These are phyloP conservation scores for Drosophila barbarae DNA, from an alignment of 2,888 invertebrate genomes.

Conservation along the genomic window DNA sequence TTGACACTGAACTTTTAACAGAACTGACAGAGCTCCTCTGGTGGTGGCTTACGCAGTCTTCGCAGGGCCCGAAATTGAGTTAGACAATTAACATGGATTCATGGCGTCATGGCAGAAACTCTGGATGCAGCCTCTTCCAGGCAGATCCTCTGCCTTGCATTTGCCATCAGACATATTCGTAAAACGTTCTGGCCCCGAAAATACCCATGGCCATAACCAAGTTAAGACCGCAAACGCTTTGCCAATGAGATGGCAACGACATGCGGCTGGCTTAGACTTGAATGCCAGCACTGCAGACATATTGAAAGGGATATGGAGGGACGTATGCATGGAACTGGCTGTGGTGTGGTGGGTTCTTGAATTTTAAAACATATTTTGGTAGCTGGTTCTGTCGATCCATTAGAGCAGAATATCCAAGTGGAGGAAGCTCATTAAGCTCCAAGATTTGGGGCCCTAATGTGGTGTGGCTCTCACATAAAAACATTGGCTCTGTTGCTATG, in stretches of 20 bases:
- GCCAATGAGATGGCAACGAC: constrained; percentile 56
- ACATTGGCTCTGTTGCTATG: constrained; percentile 48
- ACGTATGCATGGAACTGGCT: too few species aligned
- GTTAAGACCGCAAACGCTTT: constrained; percentile 49
- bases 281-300: constrained; percentile 22
- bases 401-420: constrained; percentile 30
- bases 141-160: constrained; percentile 5
- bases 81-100: constrained; percentile 66
- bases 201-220: constrained; percentile 38
- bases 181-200: constrained; percentile 41
- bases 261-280: constrained; percentile 39
- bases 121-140: constrained; percentile 4
- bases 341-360: constrained; percentile 11
- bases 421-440: constrained; percentile 66
- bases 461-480: constrained; percentile 33
- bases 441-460: constrained; percentile 50
- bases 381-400: constrained; percentile 21
- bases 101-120: constrained; percentile 22
- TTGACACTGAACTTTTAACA: constrained; percentile 67
- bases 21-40: constrained; percentile 6
- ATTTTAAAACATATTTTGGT: constrained; percentile 31
- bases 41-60: constrained; percentile 27
- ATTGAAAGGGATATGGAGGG: constrained; percentile 6
- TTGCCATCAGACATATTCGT: constrained; percentile 23
- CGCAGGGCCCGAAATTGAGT: constrained; percentile 56